Percentiles rank a stretch among this genome's conserved stretches.
Evolutionary conservation across 2,797 vertebrate genomes (phyloP).

Genomic region (Notolabrus celidotus): DNA sequence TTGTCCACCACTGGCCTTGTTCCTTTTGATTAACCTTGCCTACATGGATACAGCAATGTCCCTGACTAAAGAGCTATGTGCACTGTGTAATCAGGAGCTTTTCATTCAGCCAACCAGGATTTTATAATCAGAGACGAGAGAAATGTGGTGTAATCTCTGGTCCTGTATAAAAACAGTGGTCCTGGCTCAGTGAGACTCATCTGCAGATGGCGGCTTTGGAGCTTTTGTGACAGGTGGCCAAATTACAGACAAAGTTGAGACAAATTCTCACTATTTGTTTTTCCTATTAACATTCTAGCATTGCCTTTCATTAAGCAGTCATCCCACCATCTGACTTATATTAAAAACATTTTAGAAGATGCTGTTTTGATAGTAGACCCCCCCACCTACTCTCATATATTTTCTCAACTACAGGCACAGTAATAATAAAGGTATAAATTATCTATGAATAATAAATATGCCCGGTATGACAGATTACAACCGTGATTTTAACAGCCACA

Average conservation of each 20-base stretch:
- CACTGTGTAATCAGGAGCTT: conserved; percentile 16
- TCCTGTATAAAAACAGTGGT: not conserved
- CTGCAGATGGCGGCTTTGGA: conserved; percentile 2
- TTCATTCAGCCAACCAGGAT: not conserved
- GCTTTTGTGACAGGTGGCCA: not conserved
- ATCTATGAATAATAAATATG: not conserved
- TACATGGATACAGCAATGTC: conserved; percentile 6
- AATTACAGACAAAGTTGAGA: conserved; percentile 4
- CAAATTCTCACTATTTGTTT: not conserved
- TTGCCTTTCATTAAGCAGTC: not conserved
- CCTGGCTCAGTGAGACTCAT: not conserved
- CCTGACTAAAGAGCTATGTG: not conserved
- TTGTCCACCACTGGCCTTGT: conserved; percentile 6
- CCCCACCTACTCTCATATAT: too few relatives aligned
- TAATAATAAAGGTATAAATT: too few relatives aligned
- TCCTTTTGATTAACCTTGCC: conserved; percentile 45
- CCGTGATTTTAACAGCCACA: not conserved
- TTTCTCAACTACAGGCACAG: too few relatives aligned
- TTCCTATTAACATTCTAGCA: not conserved
- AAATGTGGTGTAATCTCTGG: not conserved
- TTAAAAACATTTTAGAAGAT: not conserved
- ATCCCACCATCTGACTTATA: not conserved
- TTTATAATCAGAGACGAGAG: not conserved
- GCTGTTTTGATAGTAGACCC: too few relatives aligned
- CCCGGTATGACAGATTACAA: not conserved